Conservation (phyloP, 2,797 vertebrate genomes). For the Hybognathus amarus region DNA sequence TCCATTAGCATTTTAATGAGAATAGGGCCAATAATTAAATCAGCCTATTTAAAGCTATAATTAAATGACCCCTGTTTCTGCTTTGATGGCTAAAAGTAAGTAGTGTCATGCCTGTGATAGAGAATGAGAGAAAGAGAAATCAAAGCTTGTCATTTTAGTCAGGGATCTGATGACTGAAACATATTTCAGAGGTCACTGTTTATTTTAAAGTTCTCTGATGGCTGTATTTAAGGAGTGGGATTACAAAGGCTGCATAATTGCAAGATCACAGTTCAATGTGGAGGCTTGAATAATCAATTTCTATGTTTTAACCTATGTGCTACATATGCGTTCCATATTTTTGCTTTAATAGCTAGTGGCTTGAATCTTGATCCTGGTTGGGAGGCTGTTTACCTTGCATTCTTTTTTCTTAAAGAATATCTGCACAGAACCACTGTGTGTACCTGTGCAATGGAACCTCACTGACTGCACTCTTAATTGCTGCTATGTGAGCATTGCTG, state of each 20-base stretch:
- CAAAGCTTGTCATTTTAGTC: constrained; percentile 21
- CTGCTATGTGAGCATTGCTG: constrained; percentile 16
- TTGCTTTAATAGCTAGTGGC: constrained; percentile 1
- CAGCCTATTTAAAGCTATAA: constrained; percentile 80
- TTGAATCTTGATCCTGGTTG: background rate
- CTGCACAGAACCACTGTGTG: background rate
- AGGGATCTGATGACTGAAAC: constrained; percentile 9
- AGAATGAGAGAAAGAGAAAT: constrained; percentile 30
- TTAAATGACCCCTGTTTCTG: constrained; percentile 80
- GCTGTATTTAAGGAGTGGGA: constrained; percentile 10
- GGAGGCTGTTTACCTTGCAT: constrained; percentile 1
- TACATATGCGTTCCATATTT: background rate
- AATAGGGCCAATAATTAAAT: constrained; percentile 85
- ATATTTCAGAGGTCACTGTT: constrained; percentile 21
- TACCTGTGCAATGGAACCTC: constrained; percentile 5
- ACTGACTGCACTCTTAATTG: constrained; percentile 30
- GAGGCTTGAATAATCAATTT: background rate
- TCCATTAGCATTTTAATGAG: constrained; percentile 88
- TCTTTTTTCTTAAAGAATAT: constrained; percentile 17
- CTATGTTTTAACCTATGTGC: constrained; percentile 1
- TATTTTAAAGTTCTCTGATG: constrained; percentile 20
- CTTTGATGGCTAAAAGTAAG: constrained; percentile 74
- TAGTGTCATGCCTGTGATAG: constrained; percentile 36
- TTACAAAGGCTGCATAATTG: background rate
- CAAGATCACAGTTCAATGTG: constrained; percentile 12